Conservation (phyloP, 2,113 vertebrate species). For the Arenaria interpres region DNA sequence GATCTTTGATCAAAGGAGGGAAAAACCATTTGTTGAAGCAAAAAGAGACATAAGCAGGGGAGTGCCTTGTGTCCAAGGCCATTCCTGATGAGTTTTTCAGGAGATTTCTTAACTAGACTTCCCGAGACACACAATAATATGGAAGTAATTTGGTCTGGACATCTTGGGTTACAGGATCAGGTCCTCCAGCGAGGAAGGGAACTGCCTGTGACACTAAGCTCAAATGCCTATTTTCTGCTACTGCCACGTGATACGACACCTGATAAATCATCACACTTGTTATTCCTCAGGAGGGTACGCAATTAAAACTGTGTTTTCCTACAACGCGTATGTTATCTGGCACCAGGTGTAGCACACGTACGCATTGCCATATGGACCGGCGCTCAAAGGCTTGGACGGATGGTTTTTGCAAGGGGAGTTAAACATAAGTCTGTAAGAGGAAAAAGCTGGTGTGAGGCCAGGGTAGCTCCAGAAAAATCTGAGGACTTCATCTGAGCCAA, state of each 20-base stretch:
- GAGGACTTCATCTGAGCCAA: background rate
- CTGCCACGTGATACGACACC: background rate
- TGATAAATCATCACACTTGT: background rate
- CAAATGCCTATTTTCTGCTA: background rate
- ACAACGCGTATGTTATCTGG: background rate
- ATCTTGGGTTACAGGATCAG: no score
- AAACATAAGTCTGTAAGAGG: background rate
- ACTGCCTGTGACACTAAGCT: background rate
- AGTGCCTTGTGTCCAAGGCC: background rate
- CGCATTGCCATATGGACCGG: background rate
- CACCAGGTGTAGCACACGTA: background rate
- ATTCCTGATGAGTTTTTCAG: background rate
- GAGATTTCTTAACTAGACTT: background rate
- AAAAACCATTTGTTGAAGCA: background rate
- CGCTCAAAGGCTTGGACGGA: background rate
- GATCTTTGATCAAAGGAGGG: background rate
- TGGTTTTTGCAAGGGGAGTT: background rate
- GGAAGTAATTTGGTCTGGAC: background rate
- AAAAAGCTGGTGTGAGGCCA: background rate
- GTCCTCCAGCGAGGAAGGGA: background rate
- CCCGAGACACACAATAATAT: accelerated
- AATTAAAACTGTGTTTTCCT: background rate
- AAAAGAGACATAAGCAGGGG: background rate
- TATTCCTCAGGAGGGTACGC: background rate
- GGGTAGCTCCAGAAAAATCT: background rate